Evolutionary conservation across 2,113 vertebrate species (phyloP).

Genomic region (Lepisosteus osseus): DNA sequence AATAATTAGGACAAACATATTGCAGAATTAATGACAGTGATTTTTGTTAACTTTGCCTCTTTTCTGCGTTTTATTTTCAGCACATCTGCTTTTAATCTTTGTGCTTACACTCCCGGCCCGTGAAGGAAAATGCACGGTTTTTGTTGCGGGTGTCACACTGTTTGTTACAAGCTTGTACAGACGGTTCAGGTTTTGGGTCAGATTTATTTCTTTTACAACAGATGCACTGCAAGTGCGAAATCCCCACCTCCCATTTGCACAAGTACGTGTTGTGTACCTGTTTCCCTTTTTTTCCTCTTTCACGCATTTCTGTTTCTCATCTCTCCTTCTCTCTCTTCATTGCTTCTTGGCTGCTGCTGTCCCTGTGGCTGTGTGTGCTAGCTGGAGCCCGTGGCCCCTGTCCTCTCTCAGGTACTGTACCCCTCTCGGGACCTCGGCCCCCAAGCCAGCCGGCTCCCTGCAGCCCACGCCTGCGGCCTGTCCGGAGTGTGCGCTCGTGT

Average conservation of each 20-base stretch:
- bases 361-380: conserved; percentile 50
- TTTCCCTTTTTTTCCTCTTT: neutral
- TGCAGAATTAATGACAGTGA: too few species aligned
- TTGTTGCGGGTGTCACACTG: too few species aligned
- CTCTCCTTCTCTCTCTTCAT: conserved; percentile 51
- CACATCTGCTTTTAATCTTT: too few species aligned
- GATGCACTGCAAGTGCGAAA: neutral
- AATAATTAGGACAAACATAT: too few species aligned
- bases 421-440: conserved; percentile 57
- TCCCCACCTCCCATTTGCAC: conserved; percentile 6
- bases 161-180: too few species aligned
- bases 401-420: conserved; percentile 76
- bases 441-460: conserved; percentile 39
- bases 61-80: too few species aligned
- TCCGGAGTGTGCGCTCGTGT: conserved; percentile 75
- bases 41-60: too few species aligned
- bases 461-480: conserved; percentile 61
- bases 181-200: too few species aligned
- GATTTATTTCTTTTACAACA: neutral
- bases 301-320: conserved; percentile 43
- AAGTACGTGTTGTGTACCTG: neutral
- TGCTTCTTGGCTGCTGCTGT: conserved; percentile 59
- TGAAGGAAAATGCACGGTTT: too few species aligned
- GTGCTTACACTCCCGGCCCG: too few species aligned
- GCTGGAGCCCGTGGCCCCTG: conserved; percentile 74